Percentiles rank a stretch among this genome's conserved stretches.
Conservation (phyloP, 2,888 invertebrate species). For the Mythimna albipuncta region DNA sequence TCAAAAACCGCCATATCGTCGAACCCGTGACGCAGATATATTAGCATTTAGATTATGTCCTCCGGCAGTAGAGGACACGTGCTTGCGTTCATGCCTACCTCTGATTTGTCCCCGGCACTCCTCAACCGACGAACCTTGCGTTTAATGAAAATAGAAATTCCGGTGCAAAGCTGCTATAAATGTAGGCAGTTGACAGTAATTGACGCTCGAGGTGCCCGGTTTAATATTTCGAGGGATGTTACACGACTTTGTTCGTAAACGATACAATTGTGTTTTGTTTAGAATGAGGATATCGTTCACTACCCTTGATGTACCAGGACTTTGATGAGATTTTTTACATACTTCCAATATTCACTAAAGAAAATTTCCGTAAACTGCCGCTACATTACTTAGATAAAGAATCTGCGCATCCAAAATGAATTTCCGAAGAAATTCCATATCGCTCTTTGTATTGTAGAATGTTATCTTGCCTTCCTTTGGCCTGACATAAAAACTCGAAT, state of each 20-base stretch:
- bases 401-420: slow-evolving; percentile 67
- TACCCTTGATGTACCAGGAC: slow-evolving; percentile 10
- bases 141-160: slow-evolving; percentile 68
- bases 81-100: slow-evolving; percentile 65
- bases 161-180: slow-evolving; percentile 54
- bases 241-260: slow-evolving; percentile 7
- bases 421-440: slow-evolving; percentile 67
- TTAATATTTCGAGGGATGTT: slow-evolving; percentile 36
- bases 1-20: slow-evolving; percentile 61
- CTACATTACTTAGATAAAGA: slow-evolving; percentile 61
- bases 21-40: slow-evolving; percentile 77
- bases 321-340: slow-evolving; percentile 23
- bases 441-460: slow-evolving; percentile 69
- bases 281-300: background rate
- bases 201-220: slow-evolving; percentile 36
- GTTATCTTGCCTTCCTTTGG: slow-evolving; percentile 64
- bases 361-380: slow-evolving; percentile 51
- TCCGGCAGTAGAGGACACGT: slow-evolving; percentile 73
- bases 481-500: slow-evolving; percentile 68
- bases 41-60: slow-evolving; percentile 88
- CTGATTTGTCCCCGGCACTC: slow-evolving; percentile 69
- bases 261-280: slow-evolving; percentile 32
- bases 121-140: slow-evolving; percentile 61
- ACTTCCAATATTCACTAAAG: slow-evolving; percentile 39
- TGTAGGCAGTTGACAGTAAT: slow-evolving; percentile 49